These are phyloP conservation scores for Artemisiospiza belli DNA, from an alignment of 2,113 vertebrate genomes.

Conservation along the genomic window DNA sequence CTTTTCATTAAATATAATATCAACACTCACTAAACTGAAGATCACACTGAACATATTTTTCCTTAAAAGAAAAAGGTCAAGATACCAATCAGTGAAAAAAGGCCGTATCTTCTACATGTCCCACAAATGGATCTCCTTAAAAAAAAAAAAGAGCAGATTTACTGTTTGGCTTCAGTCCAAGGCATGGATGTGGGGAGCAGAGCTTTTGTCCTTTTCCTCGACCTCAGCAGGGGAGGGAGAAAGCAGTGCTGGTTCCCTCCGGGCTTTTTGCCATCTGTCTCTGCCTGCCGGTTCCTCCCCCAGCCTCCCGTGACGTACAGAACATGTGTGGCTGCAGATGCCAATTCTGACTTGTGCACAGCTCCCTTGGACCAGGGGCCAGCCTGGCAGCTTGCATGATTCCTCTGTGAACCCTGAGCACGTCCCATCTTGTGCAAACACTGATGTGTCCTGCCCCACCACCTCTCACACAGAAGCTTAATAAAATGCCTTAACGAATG, in stretches of 20 bases:
- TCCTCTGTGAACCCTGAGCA: not conserved
- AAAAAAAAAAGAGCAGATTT: not conserved
- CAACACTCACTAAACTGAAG: not conserved
- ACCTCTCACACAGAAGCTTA: not conserved
- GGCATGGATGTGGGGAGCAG: not conserved
- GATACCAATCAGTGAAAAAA: not conserved
- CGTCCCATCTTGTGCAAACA: not conserved
- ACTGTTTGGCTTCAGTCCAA: not conserved
- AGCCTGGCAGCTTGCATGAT: not conserved
- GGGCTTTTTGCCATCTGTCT: not conserved
- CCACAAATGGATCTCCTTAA: not conserved
- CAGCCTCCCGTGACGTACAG: not conserved
- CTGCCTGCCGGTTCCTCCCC: not conserved
- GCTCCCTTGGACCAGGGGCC: not conserved
- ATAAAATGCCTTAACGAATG: not conserved
- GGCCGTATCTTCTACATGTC: not conserved
- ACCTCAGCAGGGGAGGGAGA: not conserved
- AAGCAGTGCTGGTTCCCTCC: not conserved
- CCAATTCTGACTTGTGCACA: not conserved
- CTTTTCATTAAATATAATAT: not conserved
- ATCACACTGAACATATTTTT: not conserved
- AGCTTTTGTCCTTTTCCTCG: not conserved
- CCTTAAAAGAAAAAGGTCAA: not conserved
- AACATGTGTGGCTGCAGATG: not conserved
- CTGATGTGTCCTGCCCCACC: not conserved